Evolutionary conservation across 2,797 vertebrate genomes (phyloP).

Genomic region (Chaetodon trifasciatus): DNA sequence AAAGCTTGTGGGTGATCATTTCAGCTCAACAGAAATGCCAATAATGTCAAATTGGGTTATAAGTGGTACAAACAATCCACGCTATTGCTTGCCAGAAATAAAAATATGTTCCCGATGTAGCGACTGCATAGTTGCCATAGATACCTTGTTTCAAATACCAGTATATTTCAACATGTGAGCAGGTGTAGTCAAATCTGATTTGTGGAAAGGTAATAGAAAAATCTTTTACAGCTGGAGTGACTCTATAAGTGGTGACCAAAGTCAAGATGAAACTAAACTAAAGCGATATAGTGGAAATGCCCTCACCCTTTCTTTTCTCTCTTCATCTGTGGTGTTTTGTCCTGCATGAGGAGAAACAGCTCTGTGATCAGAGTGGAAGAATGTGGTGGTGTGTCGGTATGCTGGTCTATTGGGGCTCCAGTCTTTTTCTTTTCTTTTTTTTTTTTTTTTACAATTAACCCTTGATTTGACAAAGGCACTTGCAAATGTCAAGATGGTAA

Average conservation of each 20-base stretch:
- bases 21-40: conserved; percentile 41
- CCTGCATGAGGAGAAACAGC: conserved; percentile 40
- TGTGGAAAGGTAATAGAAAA: conserved; percentile 29
- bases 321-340: conserved; percentile 27
- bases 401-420: conserved; percentile 46
- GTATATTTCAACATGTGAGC: conserved; percentile 6
- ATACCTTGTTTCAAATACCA: conserved; percentile 20
- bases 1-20: conserved; percentile 55
- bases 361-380: conserved; percentile 47
- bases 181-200: conserved; percentile 27
- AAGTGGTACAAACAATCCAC: conserved; percentile 33
- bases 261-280: conserved; percentile 26
- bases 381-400: conserved; percentile 47
- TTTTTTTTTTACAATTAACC: neutral
- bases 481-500: neutral
- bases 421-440: conserved; percentile 14
- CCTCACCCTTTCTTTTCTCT: conserved; percentile 25
- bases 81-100: conserved; percentile 23
- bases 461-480: neutral
- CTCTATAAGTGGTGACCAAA: conserved; percentile 28
- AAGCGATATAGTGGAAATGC: conserved; percentile 29
- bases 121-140: conserved; percentile 27
- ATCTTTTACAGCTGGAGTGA: conserved; percentile 35
- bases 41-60: conserved; percentile 40
- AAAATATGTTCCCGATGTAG: conserved; percentile 39